These are phyloP conservation scores for Falco columbarius DNA, from an alignment of 2,797 vertebrate genomes.

Conservation along the genomic window DNA sequence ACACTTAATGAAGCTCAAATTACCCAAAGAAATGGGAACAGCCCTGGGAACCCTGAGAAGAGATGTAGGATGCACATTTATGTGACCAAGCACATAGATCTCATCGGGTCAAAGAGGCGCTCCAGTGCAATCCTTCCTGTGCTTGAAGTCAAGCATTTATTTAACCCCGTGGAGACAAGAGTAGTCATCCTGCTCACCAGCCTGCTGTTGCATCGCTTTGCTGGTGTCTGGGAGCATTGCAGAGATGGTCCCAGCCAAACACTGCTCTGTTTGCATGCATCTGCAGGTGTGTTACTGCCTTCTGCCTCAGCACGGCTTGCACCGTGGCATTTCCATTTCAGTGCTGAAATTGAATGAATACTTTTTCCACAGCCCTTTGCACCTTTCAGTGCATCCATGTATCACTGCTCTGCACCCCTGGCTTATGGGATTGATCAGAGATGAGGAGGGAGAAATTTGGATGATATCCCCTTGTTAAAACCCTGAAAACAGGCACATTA, in stretches of 20 bases:
- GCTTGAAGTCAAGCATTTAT: background rate
- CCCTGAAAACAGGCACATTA: background rate
- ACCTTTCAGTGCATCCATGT: background rate
- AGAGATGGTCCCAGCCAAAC: background rate
- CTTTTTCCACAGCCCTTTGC: background rate
- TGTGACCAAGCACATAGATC: background rate
- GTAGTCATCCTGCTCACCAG: background rate
- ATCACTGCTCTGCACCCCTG: background rate
- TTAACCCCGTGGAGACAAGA: background rate
- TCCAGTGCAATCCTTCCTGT: background rate
- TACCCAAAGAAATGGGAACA: background rate
- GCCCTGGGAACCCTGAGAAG: background rate
- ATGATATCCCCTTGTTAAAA: background rate
- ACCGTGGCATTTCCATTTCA: background rate
- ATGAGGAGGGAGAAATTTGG: background rate
- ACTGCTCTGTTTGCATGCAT: background rate
- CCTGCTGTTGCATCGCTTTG: background rate
- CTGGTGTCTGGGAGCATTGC: background rate
- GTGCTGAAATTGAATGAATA: background rate
- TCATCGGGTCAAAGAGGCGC: background rate
- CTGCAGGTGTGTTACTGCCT: background rate
- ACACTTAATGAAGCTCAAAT: background rate
- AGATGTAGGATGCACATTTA: background rate
- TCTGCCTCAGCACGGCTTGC: background rate
- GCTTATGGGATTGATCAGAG: background rate